Conservation (phyloP, 2,113 vertebrate genomes). For the Ptyas mucosa region DNA sequence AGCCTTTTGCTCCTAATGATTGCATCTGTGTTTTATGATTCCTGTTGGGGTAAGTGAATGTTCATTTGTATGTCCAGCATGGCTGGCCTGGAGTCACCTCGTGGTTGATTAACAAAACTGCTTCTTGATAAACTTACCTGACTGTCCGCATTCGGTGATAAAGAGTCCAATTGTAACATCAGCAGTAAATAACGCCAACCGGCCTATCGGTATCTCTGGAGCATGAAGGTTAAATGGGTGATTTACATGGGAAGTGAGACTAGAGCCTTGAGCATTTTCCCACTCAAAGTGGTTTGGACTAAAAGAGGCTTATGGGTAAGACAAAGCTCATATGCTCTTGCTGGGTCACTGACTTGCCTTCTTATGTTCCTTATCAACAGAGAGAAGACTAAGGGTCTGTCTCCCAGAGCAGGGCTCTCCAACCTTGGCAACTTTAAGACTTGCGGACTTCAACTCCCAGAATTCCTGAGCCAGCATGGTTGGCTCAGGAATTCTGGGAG, state of each 20-base stretch:
- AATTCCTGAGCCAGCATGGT: background rate
- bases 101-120: background rate
- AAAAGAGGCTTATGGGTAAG: background rate
- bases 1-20: background rate
- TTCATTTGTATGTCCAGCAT: background rate
- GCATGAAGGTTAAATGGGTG: background rate
- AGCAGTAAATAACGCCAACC: background rate
- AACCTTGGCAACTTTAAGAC: too few relatives aligned
- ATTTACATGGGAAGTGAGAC: background rate
- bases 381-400: background rate
- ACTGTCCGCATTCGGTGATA: too few relatives aligned
- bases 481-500: background rate
- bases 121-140: background rate
- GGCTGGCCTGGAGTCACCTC: background rate
- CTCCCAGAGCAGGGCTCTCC: too few relatives aligned
- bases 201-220: background rate
- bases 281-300: background rate
- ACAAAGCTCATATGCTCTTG: background rate
- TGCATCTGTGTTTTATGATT: constrained; percentile 3
- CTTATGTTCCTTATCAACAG: background rate
- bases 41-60: background rate
- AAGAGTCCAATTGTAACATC: background rate
- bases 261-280: background rate
- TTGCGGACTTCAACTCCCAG: background rate
- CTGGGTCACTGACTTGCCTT: background rate